Evolutionary conservation across 2,888 invertebrate species (phyloP).

Genomic region (Lasioglossum pauxillum): DNA sequence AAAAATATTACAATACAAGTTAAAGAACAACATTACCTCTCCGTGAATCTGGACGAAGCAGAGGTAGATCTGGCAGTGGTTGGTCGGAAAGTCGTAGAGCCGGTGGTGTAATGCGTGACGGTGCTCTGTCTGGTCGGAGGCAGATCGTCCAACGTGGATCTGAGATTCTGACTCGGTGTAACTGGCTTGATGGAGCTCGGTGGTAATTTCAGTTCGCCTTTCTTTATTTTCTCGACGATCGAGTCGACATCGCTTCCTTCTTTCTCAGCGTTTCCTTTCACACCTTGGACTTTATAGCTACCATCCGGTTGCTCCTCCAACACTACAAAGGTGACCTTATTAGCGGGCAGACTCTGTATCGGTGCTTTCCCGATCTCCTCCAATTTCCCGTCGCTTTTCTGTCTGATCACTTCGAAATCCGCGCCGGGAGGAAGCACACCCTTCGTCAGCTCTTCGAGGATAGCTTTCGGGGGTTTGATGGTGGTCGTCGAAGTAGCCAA

Average conservation of each 20-base stretch:
- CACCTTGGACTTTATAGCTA: slow-evolving; percentile 92
- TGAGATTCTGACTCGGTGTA: slow-evolving; percentile 57
- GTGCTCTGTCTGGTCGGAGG: slow-evolving; percentile 29
- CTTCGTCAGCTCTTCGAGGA: slow-evolving; percentile 92
- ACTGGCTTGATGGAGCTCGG: slow-evolving; percentile 83
- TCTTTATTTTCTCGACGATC: slow-evolving; percentile 92
- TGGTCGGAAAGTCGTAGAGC: slow-evolving; percentile 71
- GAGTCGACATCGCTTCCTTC: slow-evolving; percentile 91
- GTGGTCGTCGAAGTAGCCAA: slow-evolving; percentile 85
- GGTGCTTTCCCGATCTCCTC: slow-evolving; percentile 89
- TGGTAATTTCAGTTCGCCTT: slow-evolving; percentile 92
- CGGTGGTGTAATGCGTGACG: neutral
- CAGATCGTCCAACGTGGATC: slow-evolving; percentile 38
- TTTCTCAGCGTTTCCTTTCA: slow-evolving; percentile 87
- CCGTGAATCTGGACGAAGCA: slow-evolving; percentile 63
- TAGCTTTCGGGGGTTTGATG: slow-evolving; percentile 88
- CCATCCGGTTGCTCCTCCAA: slow-evolving; percentile 94
- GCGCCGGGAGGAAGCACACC: slow-evolving; percentile 92
- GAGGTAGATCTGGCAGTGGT: slow-evolving; percentile 72
- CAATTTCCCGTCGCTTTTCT: slow-evolving; percentile 89
- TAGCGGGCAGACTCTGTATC: slow-evolving; percentile 87
- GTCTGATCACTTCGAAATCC: slow-evolving; percentile 92
- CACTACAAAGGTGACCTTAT: slow-evolving; percentile 94
- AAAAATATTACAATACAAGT: too few relatives aligned
- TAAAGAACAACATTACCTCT: slow-evolving; percentile 38